Conservation (phyloP, 2,113 vertebrate genomes). For the Mastomys natalensis region DNA sequence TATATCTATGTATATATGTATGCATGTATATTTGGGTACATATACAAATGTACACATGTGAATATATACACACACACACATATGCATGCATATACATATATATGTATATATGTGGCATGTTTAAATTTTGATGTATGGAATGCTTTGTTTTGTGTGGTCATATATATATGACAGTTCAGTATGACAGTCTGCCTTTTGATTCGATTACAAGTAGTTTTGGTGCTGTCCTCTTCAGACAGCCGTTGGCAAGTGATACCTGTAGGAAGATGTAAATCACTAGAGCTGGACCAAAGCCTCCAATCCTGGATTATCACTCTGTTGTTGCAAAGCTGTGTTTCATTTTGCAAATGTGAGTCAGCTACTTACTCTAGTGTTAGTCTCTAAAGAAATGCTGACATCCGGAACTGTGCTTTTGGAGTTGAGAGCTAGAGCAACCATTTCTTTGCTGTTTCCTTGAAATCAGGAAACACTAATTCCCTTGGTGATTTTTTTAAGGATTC, state of each 20-base stretch:
- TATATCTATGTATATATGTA: not conserved
- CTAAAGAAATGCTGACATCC: not conserved
- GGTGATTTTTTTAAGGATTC: conserved; percentile 34
- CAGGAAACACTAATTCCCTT: conserved; percentile 56
- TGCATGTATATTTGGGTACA: not conserved
- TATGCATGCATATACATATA: too few species aligned
- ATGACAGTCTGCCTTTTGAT: not conserved
- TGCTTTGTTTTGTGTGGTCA: conserved; percentile 29
- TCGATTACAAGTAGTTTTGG: not conserved
- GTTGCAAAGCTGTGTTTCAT: not conserved
- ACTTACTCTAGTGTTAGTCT: not conserved
- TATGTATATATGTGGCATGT: not conserved
- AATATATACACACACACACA: too few species aligned
- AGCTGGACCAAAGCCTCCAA: not conserved
- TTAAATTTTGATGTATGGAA: not conserved
- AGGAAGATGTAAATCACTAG: not conserved
- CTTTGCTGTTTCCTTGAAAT: conserved; percentile 1
- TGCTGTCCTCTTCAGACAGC: not conserved
- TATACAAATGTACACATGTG: not conserved
- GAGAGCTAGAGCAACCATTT: not conserved
- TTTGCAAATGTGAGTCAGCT: not conserved
- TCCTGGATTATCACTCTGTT: not conserved
- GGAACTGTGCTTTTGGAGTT: not conserved
- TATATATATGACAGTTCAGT: too few species aligned
- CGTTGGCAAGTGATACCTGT: not conserved